phyloP scores from a whole-genome alignment of 2,888 invertebrate species.

The Eugnorisma glareosa region DNA sequence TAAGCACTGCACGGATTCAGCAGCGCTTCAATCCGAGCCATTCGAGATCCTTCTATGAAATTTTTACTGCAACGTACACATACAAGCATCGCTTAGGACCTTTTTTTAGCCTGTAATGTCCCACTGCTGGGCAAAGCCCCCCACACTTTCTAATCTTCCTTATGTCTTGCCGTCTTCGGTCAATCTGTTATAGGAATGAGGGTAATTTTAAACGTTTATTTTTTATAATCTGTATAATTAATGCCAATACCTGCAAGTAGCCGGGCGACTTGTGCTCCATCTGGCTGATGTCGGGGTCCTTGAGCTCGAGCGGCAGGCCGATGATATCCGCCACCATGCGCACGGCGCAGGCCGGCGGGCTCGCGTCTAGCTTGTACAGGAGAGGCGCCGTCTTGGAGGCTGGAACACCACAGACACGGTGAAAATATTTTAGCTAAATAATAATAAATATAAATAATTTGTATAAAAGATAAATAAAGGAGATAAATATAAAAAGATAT shows the following conservation, averaged over 20 bases:
- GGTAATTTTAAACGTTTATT: background rate
- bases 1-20: too few relatives aligned
- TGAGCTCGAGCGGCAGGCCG: conserved; percentile 69
- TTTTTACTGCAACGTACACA: too few relatives aligned
- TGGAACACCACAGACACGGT: conserved; percentile 16
- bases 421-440: background rate
- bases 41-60: too few relatives aligned
- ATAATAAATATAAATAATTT: too few relatives aligned
- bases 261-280: conserved; percentile 72
- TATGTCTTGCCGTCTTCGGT: too few relatives aligned
- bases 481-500: too few relatives aligned
- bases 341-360: conserved; percentile 77
- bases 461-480: too few relatives aligned
- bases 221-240: background rate
- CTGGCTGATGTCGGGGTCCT: conserved; percentile 63
- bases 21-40: too few relatives aligned
- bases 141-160: too few relatives aligned
- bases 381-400: conserved; percentile 58
- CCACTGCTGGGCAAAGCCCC: too few relatives aligned
- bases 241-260: conserved; percentile 69
- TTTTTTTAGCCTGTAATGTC: too few relatives aligned
- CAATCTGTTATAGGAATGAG: background rate
- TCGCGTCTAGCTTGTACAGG: conserved; percentile 72
- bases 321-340: conserved; percentile 74
- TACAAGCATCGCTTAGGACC: too few relatives aligned